phyloP scores from a whole-genome alignment of 1,140 invertebrate genomes.

The Mamestra configurata region DNA sequence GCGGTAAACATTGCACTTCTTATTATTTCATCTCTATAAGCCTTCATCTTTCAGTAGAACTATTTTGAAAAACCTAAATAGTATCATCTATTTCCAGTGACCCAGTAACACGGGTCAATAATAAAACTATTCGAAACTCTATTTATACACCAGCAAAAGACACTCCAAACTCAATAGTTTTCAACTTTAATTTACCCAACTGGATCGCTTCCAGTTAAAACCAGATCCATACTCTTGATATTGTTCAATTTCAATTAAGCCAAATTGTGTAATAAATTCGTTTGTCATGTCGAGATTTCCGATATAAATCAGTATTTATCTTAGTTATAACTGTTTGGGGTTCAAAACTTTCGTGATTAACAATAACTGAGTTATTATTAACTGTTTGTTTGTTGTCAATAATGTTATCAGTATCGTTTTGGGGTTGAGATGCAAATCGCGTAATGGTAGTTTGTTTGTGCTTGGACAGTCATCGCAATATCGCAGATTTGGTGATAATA shows the following conservation, averaged over 20 bases:
- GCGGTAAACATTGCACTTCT: too few relatives aligned
- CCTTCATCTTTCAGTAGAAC: too few relatives aligned
- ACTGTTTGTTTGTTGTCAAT: constrained; percentile 5
- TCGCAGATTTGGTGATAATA: not conserved
- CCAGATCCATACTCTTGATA: constrained; percentile 46
- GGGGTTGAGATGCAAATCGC: constrained; percentile 14
- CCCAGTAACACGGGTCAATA: not conserved
- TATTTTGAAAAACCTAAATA: too few relatives aligned
- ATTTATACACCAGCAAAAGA: not conserved
- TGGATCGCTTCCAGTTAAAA: constrained; percentile 9
- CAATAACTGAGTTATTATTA: constrained; percentile 36
- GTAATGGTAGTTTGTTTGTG: not conserved
- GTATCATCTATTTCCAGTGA: too few relatives aligned
- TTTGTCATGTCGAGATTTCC: constrained; percentile 58
- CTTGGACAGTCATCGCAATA: not conserved
- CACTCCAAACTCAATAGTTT: not conserved
- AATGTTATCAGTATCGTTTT: constrained; percentile 4
- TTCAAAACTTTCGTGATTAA: constrained; percentile 42
- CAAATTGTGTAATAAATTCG: constrained; percentile 58
- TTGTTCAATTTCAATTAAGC: constrained; percentile 62
- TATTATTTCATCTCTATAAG: too few relatives aligned
- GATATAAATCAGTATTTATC: constrained; percentile 64
- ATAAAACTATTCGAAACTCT: not conserved
- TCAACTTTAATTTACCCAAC: not conserved
- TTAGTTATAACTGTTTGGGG: constrained; percentile 25